Evolutionary conservation across 2,113 vertebrate species (phyloP).

Genomic region (Stomatorhinus ivindoensis): DNA sequence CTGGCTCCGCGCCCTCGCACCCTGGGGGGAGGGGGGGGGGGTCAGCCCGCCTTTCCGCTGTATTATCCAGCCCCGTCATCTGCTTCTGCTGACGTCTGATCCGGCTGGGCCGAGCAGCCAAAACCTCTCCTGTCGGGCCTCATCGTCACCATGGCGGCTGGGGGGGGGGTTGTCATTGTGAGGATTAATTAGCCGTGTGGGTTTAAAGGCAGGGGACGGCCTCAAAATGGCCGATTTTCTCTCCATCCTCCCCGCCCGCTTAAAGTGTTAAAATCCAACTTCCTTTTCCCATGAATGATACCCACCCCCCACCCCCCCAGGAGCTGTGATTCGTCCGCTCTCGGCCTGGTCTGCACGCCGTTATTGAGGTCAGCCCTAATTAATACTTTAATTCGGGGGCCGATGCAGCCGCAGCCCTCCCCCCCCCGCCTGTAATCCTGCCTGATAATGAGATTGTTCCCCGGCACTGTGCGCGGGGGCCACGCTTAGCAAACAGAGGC

Average conservation of each 20-base stretch:
- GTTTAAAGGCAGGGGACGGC: slow-evolving; percentile 39
- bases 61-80: not conserved
- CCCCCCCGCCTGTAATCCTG: slow-evolving; percentile 40
- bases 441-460: slow-evolving; percentile 40
- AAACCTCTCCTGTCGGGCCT: not conserved
- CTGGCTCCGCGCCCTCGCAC: not conserved
- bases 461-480: slow-evolving; percentile 1
- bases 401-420: slow-evolving; percentile 21
- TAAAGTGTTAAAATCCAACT: slow-evolving; percentile 23
- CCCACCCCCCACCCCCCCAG: not conserved
- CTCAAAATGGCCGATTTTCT: slow-evolving; percentile 45
- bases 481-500: slow-evolving; percentile 16
- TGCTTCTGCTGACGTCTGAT: not conserved
- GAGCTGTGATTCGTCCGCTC: slow-evolving; percentile 19
- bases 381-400: slow-evolving; percentile 35
- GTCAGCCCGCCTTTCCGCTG: not conserved
- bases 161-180: slow-evolving; percentile 18
- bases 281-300: slow-evolving; percentile 8
- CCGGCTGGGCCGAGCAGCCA: not conserved
- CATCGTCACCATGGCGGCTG: not conserved
- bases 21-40: not conserved
- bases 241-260: slow-evolving; percentile 37
- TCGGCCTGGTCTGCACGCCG: slow-evolving; percentile 20
- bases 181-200: slow-evolving; percentile 29
- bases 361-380: slow-evolving; percentile 43